A percentile compares a stretch with the other conserved stretches of the same genome.
Conservation (phyloP, 2,888 invertebrate genomes). For the Atrina japonica region DNA sequence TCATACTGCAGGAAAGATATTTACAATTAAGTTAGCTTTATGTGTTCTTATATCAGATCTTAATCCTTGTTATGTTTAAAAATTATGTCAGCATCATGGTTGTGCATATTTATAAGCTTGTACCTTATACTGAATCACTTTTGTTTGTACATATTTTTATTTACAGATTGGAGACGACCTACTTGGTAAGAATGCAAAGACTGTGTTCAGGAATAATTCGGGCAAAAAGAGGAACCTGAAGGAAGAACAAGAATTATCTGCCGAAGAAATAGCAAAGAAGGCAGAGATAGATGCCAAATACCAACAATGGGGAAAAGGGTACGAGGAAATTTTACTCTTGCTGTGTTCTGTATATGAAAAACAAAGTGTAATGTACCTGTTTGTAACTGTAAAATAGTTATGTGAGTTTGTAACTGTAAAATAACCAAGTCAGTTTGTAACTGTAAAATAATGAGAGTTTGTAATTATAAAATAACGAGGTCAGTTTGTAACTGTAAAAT, state of each 20-base stretch:
- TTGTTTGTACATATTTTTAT: neutral
- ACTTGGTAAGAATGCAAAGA: conserved; percentile 87
- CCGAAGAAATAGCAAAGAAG: conserved; percentile 85
- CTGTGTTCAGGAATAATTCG: conserved; percentile 86
- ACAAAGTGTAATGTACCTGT: neutral
- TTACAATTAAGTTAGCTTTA: too few relatives aligned
- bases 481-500: too few relatives aligned
- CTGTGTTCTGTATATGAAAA: neutral
- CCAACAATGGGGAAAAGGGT: conserved; percentile 78
- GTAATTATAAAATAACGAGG: too few relatives aligned
- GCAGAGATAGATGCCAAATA: conserved; percentile 72
- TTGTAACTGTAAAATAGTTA: neutral
- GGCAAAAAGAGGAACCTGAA: conserved; percentile 86
- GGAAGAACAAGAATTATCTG: conserved; percentile 86
- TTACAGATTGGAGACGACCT: conserved; percentile 86
- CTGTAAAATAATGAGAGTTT: too few relatives aligned
- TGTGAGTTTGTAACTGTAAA: neutral
- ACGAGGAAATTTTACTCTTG: too few relatives aligned
- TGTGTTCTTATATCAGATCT: too few relatives aligned
- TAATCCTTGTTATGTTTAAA: too few relatives aligned
- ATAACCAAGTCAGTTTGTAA: too few relatives aligned
- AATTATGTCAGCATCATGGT: too few relatives aligned
- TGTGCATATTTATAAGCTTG: too few relatives aligned
- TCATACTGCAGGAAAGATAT: too few relatives aligned
- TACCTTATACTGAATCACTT: too few relatives aligned